Evolutionary conservation across 2,113 vertebrate species (phyloP).

Genomic region (Chionis minor): DNA sequence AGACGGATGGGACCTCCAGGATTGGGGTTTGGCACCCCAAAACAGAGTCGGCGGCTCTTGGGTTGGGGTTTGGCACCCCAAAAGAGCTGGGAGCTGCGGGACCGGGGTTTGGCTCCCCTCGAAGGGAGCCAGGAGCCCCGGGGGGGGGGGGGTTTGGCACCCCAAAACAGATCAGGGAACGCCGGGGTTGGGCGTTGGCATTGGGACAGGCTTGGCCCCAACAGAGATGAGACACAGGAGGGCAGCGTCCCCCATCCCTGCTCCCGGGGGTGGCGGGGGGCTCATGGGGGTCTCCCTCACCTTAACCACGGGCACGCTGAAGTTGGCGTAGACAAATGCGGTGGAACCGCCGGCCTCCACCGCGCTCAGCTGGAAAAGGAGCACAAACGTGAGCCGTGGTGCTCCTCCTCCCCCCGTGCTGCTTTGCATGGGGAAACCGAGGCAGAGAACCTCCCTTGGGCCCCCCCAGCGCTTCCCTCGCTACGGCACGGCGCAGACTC

Average conservation of each 20-base stretch:
- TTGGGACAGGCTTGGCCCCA: not conserved
- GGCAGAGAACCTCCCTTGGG: not conserved
- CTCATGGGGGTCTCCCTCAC: constrained; percentile 58
- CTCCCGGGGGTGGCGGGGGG: fast-evolving
- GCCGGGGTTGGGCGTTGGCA: not conserved
- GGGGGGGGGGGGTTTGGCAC: no score
- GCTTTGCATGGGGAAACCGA: not conserved
- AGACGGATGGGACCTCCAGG: not conserved
- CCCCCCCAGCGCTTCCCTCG: fast-evolving
- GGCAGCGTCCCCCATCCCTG: fast-evolving
- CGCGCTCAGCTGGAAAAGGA: constrained; percentile 81
- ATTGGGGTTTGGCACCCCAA: not conserved
- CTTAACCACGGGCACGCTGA: constrained; percentile 89
- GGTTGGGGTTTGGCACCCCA: no score
- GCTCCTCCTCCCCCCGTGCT: no score
- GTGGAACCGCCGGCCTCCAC: constrained; percentile 91
- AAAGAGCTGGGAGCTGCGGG: no score
- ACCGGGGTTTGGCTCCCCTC: constrained; percentile 10
- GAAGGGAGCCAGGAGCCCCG: not conserved
- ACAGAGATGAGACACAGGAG: no score
- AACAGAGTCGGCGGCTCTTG: constrained; percentile 73
- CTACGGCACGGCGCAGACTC: fast-evolving
- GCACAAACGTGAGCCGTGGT: not conserved
- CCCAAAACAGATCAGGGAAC: not conserved
- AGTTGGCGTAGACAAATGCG: constrained; percentile 90